A percentile compares a stretch with the other conserved stretches of the same genome.
Evolutionary conservation across 2,113 vertebrate genomes (phyloP).

Genomic region (Brachypodius melanocephalos): DNA sequence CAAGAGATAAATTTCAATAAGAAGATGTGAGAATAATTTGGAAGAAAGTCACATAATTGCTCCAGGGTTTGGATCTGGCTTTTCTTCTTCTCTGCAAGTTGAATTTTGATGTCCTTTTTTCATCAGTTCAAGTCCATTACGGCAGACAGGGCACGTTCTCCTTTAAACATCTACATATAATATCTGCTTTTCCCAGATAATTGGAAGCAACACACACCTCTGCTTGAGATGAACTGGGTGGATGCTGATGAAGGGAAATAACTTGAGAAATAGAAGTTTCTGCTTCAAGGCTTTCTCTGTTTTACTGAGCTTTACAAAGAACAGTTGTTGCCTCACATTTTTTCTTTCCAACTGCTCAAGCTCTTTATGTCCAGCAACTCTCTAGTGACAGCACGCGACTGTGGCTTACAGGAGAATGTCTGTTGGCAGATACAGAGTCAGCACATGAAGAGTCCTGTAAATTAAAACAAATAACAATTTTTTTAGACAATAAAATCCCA

Average conservation of each 20-base stretch:
- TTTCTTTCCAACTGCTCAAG: conserved; percentile 46
- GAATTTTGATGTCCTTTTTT: neutral
- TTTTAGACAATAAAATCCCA: conserved; percentile 48
- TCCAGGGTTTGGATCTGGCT: neutral
- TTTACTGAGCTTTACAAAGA: conserved; percentile 49
- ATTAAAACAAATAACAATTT: conserved; percentile 60
- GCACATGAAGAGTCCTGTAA: conserved; percentile 58
- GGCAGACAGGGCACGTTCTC: neutral
- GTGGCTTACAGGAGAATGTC: conserved; percentile 50
- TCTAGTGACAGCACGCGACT: conserved; percentile 37
- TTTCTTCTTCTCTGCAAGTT: conserved; percentile 1
- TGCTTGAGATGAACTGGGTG: conserved; percentile 13
- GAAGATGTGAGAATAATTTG: neutral
- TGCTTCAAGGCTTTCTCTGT: conserved; percentile 51
- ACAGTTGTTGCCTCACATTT: neutral
- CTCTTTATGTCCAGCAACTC: conserved; percentile 46
- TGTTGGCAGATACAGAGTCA: conserved; percentile 59
- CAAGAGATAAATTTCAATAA: neutral
- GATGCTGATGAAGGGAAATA: conserved; percentile 20
- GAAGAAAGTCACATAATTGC: neutral
- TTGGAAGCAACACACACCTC: neutral
- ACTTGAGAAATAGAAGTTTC: conserved; percentile 39
- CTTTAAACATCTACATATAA: neutral
- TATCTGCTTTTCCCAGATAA: conserved; percentile 28
- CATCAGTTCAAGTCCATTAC: neutral